Evolutionary conservation across 2,888 invertebrate species (phyloP).

Genomic region (Philopedon plagiatum): DNA sequence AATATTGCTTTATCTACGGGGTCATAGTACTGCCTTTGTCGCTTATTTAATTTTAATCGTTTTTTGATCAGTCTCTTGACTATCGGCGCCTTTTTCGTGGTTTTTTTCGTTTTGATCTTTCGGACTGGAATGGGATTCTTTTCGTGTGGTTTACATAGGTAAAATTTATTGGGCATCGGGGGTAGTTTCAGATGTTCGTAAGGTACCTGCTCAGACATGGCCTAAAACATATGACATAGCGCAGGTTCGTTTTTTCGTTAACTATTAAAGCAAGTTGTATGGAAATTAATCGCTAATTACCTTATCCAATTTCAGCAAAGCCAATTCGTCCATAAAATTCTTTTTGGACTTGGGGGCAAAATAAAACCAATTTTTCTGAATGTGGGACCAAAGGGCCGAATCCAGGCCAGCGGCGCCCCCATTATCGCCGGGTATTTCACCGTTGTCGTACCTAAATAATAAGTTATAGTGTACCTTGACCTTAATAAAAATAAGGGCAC

Average conservation of each 20-base stretch:
- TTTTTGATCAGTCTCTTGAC: slow-evolving; percentile 7
- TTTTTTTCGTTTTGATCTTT: neutral
- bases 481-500: no score
- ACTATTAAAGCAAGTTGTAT: no score
- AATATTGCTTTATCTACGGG: slow-evolving; percentile 76
- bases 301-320: slow-evolving; percentile 39
- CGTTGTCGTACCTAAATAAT: slow-evolving; percentile 67
- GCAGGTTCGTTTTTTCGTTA: no score
- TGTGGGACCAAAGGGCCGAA: slow-evolving; percentile 77
- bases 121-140: neutral
- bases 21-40: slow-evolving; percentile 69
- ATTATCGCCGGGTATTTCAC: slow-evolving; percentile 80
- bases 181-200: slow-evolving; percentile 24
- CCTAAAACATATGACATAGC: no score
- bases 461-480: no score
- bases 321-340: slow-evolving; percentile 17
- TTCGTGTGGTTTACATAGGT: neutral
- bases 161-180: slow-evolving; percentile 9
- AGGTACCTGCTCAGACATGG: neutral
- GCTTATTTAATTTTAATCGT: neutral
- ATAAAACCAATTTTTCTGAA: slow-evolving; percentile 77
- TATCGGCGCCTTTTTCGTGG: neutral
- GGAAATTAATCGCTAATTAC: slow-evolving; percentile 27
- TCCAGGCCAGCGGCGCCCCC: slow-evolving; percentile 82
- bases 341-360: slow-evolving; percentile 55